Evolutionary conservation across 2,888 invertebrate species (phyloP), one percentile per base, ranked within the genome.

Genomic region (Melolontha melolontha): DNA sequence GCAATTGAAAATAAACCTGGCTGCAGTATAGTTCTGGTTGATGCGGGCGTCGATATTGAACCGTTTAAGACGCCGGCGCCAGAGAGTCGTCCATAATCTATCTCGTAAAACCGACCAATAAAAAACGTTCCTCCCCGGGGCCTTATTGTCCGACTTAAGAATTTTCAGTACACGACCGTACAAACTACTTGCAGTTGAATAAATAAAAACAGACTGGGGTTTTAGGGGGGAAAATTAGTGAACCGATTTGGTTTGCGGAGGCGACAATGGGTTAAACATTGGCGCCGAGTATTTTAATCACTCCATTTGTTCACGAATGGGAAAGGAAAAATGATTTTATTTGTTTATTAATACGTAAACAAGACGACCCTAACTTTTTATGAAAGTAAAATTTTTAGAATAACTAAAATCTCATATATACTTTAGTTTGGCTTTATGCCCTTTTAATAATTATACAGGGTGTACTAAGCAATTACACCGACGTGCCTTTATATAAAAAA

Each of bases 31-130:
- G 40, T 34, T 51, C 39, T 16, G 64, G 52, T 64, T 41, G 50
- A 51, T 22, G 64, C 40, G 64, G 34, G 64, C 51, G 51, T 34
- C 64, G 41, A 50, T 64, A 64, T 64, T 39, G 49, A 63, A 49
- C 50, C 49, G 49, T 34, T 64, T 51, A 64, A 51, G 51, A 51
- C 64, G 64, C 64, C 64, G 50, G 63, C 63, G 63, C 50, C 50
- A 51, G 51, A 39, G 40, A 50, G 50, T 40, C 64, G 57, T 57
- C 57, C 57, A 57, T 57, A 42, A 57, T 44, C 27, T 57, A 42
- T 57, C 57, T 44, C 57, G 57, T 57, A 44, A 57, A 57, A 42
- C 44, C n/a, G 27, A 57, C 57, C 57, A 57, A 57, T 57, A 57
- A 57, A 57, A 57, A 42, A n/a, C 12, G 27, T 57, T 57, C 42